Evolutionary conservation across 2,888 invertebrate species (phyloP), one percentile per base, ranked within the genome.

Genomic region (Holacanthella duospinosa): DNA sequence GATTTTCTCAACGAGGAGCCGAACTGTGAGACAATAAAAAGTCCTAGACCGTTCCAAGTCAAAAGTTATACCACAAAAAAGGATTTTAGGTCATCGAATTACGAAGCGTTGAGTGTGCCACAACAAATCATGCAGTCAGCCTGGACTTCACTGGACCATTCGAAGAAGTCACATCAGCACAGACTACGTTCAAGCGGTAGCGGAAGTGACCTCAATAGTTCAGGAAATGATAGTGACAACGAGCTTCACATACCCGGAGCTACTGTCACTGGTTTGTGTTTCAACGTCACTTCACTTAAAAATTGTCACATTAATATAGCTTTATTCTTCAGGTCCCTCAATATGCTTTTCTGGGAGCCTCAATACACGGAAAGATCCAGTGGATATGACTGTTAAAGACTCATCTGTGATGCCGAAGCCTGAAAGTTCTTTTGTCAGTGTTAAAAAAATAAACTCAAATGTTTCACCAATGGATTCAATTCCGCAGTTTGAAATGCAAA

Each of bases 1-100:
- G 74, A 84, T 86, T 70, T 80, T 88, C 48, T 48, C 19, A 9
- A 9, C 4, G 21, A 48, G n/a, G 48, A 48, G 4, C 21, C 48
- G 4, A 48, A 4, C 21, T 9, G 4, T 4, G 21, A n/a, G 19
- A 6, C 3, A 1, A 27, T 28, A 29, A 9, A 43, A 16, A 63
- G 53, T 56, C 29, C 61, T 3, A 56, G 53, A n/a, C 62, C 62
- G 1, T 65, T 65, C 43, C 16, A n/a, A 28, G 57, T 60, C 19
- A 56, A 54, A 55, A 25, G 24, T 21, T 64, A 62, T 24, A n/a
- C 26, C 26, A 24, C 1, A 19, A 29, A 1, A 12, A 26, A 57
- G 25, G 43, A 59, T 2, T 48, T 56, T 12, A 59, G 58, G 1
- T 27, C 36, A 26, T 36, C 12, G 1, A 27, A 44, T 3, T 66